A percentile compares a stretch with the other conserved stretches of the same genome.
phyloP scores from a whole-genome alignment of 37 sponge, comb jelly and placozoan genomes.

The Theonella swinhoei region DNA sequence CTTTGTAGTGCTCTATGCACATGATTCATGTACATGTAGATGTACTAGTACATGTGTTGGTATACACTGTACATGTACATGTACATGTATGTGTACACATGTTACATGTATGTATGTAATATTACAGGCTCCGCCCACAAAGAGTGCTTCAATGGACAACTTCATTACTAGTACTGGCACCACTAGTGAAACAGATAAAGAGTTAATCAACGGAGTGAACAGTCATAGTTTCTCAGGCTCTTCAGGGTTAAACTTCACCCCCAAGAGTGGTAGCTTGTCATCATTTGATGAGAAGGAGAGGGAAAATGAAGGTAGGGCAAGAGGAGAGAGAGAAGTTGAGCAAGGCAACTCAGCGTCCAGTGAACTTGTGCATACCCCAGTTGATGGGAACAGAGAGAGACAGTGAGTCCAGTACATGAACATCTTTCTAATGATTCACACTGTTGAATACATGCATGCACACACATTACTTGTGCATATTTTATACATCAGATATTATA shows the following conservation, averaged over 20 bases:
- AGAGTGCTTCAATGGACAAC: not conserved
- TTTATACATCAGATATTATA: too few species aligned
- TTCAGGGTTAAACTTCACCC: slow-evolving; percentile 20
- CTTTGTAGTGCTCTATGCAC: too few species aligned
- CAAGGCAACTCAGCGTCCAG: too few species aligned
- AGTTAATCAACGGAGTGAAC: not conserved
- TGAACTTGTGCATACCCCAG: not conserved
- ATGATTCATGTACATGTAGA: too few species aligned
- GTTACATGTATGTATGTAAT: not conserved
- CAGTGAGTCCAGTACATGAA: too few species aligned
- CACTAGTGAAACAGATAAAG: not conserved
- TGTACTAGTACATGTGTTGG: too few species aligned
- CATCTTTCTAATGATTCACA: too few species aligned
- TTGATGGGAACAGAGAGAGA: not conserved
- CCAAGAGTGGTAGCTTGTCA: not conserved
- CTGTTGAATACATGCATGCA: too few species aligned
- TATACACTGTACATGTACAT: too few species aligned
- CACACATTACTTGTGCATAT: too few species aligned
- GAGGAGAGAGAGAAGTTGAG: not conserved
- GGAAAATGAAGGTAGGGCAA: not conserved
- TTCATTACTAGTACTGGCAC: not conserved
- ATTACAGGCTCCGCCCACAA: not conserved
- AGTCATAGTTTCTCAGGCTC: slow-evolving; percentile 8
- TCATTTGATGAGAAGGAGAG: slow-evolving; percentile 6
- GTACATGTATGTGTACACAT: too few species aligned